Conservation (phyloP, 2,888 invertebrate genomes). For the Dasypolia templi region DNA sequence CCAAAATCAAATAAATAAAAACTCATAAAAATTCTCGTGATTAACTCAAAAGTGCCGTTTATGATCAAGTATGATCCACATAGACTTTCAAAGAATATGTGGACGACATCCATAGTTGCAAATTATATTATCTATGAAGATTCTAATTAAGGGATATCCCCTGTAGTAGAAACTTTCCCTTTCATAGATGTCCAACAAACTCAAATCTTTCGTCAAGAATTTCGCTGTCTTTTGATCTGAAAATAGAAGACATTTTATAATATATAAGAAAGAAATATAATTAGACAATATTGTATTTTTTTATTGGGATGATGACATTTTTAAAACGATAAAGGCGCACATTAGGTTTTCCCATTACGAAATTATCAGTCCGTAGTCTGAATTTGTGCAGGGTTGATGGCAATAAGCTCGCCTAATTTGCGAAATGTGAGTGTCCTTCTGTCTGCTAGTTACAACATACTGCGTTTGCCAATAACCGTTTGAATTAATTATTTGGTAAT, state of each 20-base stretch:
- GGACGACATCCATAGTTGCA: constrained; percentile 76
- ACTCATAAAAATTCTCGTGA: not conserved
- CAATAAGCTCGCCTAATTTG: not conserved
- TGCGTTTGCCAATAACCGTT: not conserved
- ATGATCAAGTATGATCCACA: too few relatives aligned
- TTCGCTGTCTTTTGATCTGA: constrained; percentile 76
- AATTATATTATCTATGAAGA: constrained; percentile 71
- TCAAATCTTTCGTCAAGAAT: constrained; percentile 75
- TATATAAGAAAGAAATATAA: too few relatives aligned
- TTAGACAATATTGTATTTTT: too few relatives aligned
- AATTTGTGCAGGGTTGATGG: too few relatives aligned
- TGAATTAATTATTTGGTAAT: not conserved
- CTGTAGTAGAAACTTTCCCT: constrained; percentile 76
- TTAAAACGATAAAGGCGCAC: too few relatives aligned
- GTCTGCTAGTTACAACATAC: not conserved
- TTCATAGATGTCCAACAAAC: constrained; percentile 76
- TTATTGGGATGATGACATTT: too few relatives aligned
- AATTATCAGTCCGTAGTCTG: not conserved
- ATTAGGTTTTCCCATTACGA: too few relatives aligned
- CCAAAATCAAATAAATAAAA: not conserved
- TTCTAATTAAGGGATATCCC: constrained; percentile 69
- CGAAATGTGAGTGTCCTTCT: not conserved
- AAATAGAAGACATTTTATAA: constrained; percentile 19
- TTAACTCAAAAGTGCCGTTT: not conserved
- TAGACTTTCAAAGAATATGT: not conserved